Evolutionary conservation across 2,797 vertebrate genomes (phyloP), one percentile per base, ranked within the genome.

Genomic region (Sebastes diploproa): DNA sequence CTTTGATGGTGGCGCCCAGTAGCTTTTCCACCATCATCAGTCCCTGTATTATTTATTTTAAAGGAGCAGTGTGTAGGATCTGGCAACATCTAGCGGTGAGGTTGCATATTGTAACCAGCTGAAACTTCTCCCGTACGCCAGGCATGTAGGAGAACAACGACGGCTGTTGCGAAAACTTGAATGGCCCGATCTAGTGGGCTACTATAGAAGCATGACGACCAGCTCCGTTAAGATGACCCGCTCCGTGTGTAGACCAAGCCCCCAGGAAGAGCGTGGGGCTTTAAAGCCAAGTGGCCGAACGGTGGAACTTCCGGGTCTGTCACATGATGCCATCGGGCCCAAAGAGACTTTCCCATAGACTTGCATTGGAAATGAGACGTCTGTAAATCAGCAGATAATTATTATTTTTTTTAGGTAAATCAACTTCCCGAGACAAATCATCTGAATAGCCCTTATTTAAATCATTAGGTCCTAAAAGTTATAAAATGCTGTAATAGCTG

Each of bases 51-150:
- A 20, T 52, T 52, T 52, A n/a, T 54, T 54, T 54, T n/a, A 54
- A 54, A 22, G 50, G 20, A 0, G 20, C 50, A 52, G 20, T 52
- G 50, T 22, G 7, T 16, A 52, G 50, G 9, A 52, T 9, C 20
- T 52, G 50, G 50, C n/a, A n/a, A 0, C 50, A 5, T 52, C 0
- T 52, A 2, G 1, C 9, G 4, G 9, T 54, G 20, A 0, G 46
- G 46, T 50, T 50, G 46, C 46, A 50, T 0, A 50, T 20, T 46
- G 20, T 0, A 52, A 52, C 18, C 20, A 52, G 50, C 50, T 52
- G 50, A 52, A 52, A 52, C 50, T 20, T 52, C 20, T 52, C 50
- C 20, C 7, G 20, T 52, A 1, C n/a, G 50, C 50, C 20, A 20
- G 18, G 20, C 50, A 8, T n/a, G 7, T 52, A 52, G 18, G 50